A percentile compares a stretch with the other conserved stretches of the same genome.
Evolutionary conservation across 2,113 vertebrate genomes (phyloP).

Genomic region (Rhinolophus ferrumequinum): DNA sequence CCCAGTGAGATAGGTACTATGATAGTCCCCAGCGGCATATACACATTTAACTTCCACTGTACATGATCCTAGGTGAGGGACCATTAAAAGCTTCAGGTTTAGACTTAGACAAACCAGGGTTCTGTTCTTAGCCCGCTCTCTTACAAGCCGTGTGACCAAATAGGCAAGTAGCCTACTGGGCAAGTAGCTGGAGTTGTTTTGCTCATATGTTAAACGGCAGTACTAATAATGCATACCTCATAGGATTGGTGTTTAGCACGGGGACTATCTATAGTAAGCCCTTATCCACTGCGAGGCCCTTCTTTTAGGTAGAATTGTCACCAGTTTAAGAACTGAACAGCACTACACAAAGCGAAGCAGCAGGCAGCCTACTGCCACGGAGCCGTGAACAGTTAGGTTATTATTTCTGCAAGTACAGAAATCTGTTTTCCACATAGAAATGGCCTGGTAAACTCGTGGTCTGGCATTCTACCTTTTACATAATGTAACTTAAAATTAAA

Average conservation of each 20-base stretch:
- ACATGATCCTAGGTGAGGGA: neutral
- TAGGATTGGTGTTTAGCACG: neutral
- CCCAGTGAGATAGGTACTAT: neutral
- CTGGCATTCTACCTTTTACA: slow-evolving; percentile 38
- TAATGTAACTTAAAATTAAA: slow-evolving; percentile 37
- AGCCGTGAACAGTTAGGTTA: slow-evolving; percentile 19
- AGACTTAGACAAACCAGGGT: neutral
- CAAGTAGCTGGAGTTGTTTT: neutral
- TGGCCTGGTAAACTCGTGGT: neutral
- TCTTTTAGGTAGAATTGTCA: neutral
- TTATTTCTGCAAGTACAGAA: slow-evolving; percentile 46
- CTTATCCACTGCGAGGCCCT: neutral
- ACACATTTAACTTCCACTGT: neutral
- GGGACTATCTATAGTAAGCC: neutral
- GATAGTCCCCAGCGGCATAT: neutral
- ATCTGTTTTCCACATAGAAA: slow-evolving; percentile 45
- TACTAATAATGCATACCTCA: neutral
- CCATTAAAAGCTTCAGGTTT: neutral
- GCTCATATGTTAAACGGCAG: neutral
- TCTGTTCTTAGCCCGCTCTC: slow-evolving; percentile 12
- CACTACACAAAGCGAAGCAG: neutral
- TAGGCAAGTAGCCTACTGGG: neutral
- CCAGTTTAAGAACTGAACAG: neutral
- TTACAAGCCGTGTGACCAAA: neutral
- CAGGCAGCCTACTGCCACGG: neutral